Evolutionary conservation across 2,113 vertebrate genomes (phyloP).

Genomic region (Pelodiscus sinensis): DNA sequence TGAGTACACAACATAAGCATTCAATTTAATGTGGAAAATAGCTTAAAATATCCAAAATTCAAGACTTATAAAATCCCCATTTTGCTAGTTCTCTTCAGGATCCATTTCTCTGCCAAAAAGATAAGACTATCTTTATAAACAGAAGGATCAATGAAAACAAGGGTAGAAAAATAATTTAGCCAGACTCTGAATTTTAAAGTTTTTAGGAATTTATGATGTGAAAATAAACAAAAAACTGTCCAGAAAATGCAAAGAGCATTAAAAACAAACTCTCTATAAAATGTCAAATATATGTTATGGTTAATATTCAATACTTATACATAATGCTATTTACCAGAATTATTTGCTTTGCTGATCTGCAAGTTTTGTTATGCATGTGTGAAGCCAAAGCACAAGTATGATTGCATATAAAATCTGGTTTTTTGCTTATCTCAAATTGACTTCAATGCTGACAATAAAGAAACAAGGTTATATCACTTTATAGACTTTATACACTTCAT

Average conservation of each 20-base stretch:
- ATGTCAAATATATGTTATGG: slow-evolving; percentile 25
- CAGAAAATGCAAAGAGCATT: not conserved
- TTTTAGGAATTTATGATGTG: not conserved
- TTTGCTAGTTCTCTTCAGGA: not conserved
- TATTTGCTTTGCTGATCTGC: slow-evolving; percentile 47
- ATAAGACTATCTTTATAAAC: not conserved
- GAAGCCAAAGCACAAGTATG: slow-evolving; percentile 27
- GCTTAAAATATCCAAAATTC: not conserved
- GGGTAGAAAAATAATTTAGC: not conserved
- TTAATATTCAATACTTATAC: slow-evolving; percentile 26
- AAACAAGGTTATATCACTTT: slow-evolving; percentile 26
- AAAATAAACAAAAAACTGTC: not conserved
- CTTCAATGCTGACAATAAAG: slow-evolving; percentile 19
- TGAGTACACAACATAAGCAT: fast-evolving
- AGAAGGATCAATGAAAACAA: not conserved
- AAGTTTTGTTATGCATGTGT: slow-evolving; percentile 56
- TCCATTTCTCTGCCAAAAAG: not conserved
- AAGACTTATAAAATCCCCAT: not conserved
- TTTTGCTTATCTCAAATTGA: not conserved
- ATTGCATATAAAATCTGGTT: slow-evolving; percentile 20
- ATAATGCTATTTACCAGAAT: slow-evolving; percentile 60
- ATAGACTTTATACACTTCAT: not conserved
- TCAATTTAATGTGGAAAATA: not conserved
- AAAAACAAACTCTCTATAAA: slow-evolving; percentile 13
- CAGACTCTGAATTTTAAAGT: not conserved